Base-by-base conservation (phyloP, 2,113 vertebrate genomes). In the Neodontobutis hainanensis region DNA sequence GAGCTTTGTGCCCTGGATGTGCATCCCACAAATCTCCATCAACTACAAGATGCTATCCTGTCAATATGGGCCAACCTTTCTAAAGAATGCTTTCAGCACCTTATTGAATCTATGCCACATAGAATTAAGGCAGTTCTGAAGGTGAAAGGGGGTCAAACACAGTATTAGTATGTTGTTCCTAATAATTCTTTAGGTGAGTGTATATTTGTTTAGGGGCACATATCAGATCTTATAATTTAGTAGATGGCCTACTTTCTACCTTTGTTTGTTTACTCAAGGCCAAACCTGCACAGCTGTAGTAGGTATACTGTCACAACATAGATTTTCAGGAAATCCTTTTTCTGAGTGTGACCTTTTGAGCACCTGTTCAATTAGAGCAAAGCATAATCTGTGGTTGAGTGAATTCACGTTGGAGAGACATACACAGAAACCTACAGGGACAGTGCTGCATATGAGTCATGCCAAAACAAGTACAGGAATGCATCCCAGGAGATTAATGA, bases 251-350 rank as follows among this genome's bases (percentile, higher is more conserved):
- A 27, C 10, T 46, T 58, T 53, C 19, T 60, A 14, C 48, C 57
- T 42, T n/a, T n/a, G 16, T 42, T 27, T 16, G 46, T 46, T 53
- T 11, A 9, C 71, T 77, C 19, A 77, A 49, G 52, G 62, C 69
- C 61, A 49, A 69, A 82, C 71, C 45, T 36, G 59, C 15, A n/a
- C 38, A 40, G 49, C 62, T 51, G 42, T 43, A 55, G 47, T 34
- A 35, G 63, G 53, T 58, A 12, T 0, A 9, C 60, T 43, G 11
- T 32, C 61, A 58, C 44, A 36, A 6, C 55, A 32, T 38, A 2
- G 60, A 49, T 60, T 76, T 81, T 84, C 83, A 74, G 61, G 77
- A 83, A 83, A 82, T 73, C 81, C 76, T 65, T 68, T 61, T 86
- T 80, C 65, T 64, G 35, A 67, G 60, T 68, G 65, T 66, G 80